Evolutionary conservation across 2,888 invertebrate species (phyloP), one percentile per base, ranked within the genome.

Genomic region (Endomychus coccineus): DNA sequence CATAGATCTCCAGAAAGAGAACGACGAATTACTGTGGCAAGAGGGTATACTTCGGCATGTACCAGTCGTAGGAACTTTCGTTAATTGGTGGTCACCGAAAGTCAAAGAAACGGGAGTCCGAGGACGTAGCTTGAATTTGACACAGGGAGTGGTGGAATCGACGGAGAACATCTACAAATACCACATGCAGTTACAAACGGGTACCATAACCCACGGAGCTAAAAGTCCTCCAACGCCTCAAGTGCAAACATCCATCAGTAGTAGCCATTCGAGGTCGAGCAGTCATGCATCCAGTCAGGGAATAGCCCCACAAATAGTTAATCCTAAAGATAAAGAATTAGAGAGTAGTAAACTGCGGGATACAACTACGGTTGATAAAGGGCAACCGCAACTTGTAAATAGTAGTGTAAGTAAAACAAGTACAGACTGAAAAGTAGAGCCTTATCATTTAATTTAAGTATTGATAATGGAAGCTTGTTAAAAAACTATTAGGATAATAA

Each of bases 61-160:
- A 48, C 96, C 96, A 0, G 85, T 96, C 2, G 89, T 97, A 39
- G 90, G 95, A 0, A 83, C 88, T 13, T 78, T 97, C 37, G 83
- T 95, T 32, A 91, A 92, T 69, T 97, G 96, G 96, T 94, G 90
- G 87, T 86, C 90, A 30, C 96, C 95, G 5, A 67, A 64, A 51
- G 50, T 57, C 14, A 86, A 82, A 57, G 83, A 85, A 49, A 71
- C 78, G 4, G 85, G 80, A 49, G 84, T 81, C 49, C 82, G 76
- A 63, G 95, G 88, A 29, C 73, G 89, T 57, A 88, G 80, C 64
- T 74, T 91, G 44, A 85, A 89, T 66, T 69, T 91, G 59, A 71
- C 73, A 17, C 70, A 72, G 71, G 88, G 88, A 27, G 83, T 86
- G 29, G 81, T 88, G 7, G 83, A 83, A 55, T 83, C 83, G 47